Evolutionary conservation across 2,888 invertebrate species (phyloP).

Genomic region (Eucriotettix oculatus): DNA sequence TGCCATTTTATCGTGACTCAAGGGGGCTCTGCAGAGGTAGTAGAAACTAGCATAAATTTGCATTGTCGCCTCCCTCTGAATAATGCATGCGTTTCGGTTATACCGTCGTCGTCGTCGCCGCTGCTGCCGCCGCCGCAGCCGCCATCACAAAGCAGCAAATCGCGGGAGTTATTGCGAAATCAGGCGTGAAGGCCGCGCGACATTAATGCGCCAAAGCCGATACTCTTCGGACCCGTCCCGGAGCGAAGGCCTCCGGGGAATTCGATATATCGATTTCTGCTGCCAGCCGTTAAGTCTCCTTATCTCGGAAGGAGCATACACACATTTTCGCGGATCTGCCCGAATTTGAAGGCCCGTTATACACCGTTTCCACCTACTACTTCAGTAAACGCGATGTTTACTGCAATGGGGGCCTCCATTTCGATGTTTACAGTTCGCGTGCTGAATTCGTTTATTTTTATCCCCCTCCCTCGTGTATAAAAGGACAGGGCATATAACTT

Average conservation of each 20-base stretch:
- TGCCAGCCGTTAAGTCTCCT: neutral
- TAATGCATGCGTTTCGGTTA: neutral
- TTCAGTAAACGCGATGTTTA: too few species aligned
- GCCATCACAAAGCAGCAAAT: neutral
- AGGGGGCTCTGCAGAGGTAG: too few species aligned
- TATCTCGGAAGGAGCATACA: neutral
- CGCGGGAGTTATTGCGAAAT: neutral
- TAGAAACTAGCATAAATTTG: neutral
- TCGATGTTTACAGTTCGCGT: too few species aligned
- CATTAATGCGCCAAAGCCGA: conserved; percentile 1
- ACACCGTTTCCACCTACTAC: too few species aligned
- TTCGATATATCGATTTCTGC: conserved; percentile 9
- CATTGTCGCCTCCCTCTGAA: neutral
- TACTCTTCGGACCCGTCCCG: neutral
- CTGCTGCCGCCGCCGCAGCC: neutral
- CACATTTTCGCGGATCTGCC: neutral
- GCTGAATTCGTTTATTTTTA: too few species aligned
- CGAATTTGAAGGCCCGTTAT: too few species aligned
- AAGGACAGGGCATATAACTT: too few species aligned
- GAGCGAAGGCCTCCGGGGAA: neutral
- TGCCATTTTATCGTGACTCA: too few species aligned
- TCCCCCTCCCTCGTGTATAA: too few species aligned
- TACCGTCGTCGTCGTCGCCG: neutral
- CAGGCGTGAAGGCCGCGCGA: neutral
- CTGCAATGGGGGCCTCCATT: too few species aligned